Evolutionary conservation across 2,797 vertebrate genomes (phyloP).

Genomic region (Semotilus atromaculatus): DNA sequence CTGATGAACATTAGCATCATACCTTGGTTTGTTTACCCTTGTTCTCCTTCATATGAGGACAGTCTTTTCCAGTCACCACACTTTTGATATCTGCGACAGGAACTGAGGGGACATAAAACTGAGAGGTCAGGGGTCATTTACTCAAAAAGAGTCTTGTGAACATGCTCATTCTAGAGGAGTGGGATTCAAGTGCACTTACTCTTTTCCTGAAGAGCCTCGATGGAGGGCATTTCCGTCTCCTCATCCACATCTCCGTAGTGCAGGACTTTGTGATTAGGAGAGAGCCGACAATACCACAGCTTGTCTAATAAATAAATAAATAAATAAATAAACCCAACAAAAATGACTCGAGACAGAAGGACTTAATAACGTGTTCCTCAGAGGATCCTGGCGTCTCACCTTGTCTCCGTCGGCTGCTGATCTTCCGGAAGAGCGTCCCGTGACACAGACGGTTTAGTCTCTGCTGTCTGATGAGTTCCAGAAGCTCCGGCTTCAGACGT

Average conservation of each 20-base stretch:
- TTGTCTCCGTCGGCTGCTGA: constrained; percentile 93
- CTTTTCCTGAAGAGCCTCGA: constrained; percentile 90
- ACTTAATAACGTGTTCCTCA: not conserved
- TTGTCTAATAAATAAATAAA: constrained; percentile 84
- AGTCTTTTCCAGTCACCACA: constrained; percentile 91
- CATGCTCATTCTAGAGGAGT: not conserved
- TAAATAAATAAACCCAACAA: not conserved
- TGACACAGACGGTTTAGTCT: constrained; percentile 91
- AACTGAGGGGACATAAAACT: constrained; percentile 75
- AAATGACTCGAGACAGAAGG: not conserved
- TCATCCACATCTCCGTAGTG: constrained; percentile 94
- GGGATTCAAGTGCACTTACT: constrained; percentile 75
- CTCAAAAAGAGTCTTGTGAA: not conserved
- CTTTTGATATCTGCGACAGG: constrained; percentile 92
- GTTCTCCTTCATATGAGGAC: constrained; percentile 93
- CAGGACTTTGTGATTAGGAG: constrained; percentile 96
- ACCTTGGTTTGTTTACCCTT: constrained; percentile 95
- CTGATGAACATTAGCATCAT: not conserved
- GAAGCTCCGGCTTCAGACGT: constrained; percentile 91
- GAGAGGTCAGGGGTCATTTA: not conserved
- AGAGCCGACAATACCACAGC: constrained; percentile 95
- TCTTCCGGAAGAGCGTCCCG: constrained; percentile 94
- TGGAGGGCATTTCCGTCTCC: constrained; percentile 77
- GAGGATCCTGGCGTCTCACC: constrained; percentile 74
- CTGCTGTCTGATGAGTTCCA: constrained; percentile 93